Percentiles rank a stretch among this genome's conserved stretches.
Evolutionary conservation across 2,888 invertebrate species (phyloP).

Genomic region (Cryptocheilus praepositus): DNA sequence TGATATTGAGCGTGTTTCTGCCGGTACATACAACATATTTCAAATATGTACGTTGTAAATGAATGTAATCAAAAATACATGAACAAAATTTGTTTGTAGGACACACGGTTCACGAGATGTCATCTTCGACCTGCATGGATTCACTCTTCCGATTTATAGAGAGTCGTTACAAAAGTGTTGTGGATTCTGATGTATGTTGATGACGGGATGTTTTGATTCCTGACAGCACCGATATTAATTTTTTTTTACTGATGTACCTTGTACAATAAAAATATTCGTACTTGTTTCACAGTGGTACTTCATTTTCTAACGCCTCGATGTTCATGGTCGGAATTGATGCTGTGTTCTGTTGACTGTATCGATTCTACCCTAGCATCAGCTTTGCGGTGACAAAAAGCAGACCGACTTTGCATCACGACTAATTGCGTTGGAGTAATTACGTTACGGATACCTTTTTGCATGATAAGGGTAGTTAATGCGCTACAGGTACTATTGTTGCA

Average conservation of each 20-base stretch:
- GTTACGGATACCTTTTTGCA: constrained; percentile 49
- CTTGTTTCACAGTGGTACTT: background rate
- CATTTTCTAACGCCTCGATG: background rate
- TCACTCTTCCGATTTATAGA: constrained; percentile 82
- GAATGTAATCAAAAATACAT: background rate
- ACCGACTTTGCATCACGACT: constrained; percentile 36
- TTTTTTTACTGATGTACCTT: background rate
- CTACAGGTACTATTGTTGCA: constrained; percentile 38
- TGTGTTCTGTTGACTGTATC: no score
- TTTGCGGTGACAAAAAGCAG: constrained; percentile 58
- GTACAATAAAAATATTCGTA: background rate
- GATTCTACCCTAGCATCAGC: constrained; percentile 19
- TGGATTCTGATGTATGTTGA: background rate
- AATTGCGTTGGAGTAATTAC: constrained; percentile 63
- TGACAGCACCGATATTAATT: background rate
- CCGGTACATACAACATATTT: constrained; percentile 73
- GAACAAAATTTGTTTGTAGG: constrained; percentile 72
- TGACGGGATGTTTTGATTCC: background rate
- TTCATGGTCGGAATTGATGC: background rate
- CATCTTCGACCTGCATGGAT: constrained; percentile 80
- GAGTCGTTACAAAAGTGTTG: constrained; percentile 47
- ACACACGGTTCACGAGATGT: constrained; percentile 83
- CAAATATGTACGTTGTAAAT: no score
- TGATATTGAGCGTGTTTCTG: constrained; percentile 79
- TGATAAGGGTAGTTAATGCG: constrained; percentile 42